Evolutionary conservation across 2,797 vertebrate genomes (phyloP), one percentile per base, ranked within the genome.

Genomic region (Notolabrus celidotus): DNA sequence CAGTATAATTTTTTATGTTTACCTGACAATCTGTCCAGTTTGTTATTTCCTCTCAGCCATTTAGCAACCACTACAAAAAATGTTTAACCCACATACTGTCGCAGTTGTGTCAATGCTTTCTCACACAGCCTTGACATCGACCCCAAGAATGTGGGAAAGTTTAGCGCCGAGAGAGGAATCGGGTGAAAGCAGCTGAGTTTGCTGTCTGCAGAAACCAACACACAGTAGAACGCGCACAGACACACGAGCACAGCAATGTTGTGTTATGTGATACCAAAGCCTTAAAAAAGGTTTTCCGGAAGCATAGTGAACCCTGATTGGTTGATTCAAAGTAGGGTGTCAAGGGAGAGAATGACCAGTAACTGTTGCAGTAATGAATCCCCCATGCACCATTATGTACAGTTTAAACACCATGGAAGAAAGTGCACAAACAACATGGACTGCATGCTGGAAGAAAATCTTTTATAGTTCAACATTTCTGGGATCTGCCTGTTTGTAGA

Each of bases 71-170:
- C 56, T 57, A 67, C 23, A 64, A 68, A 64, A 68, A 62, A 23
- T 46, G 68, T 58, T 53, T 55, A 71, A 75, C 73, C 72, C 67
- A 66, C 80, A 68, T 86, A 80, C 61, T 72, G 59, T 64, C 68
- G 31, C 67, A 62, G 70, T 31, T 2, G 77, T 80, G 82, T 85
- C n/a, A 80, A 39, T 51, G 52, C 57, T 71, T 84, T 85, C 79
- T 88, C 84, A 78, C 89, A 89, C 79, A 71, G 70, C 59, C 64
- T 76, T 70, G 85, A 83, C 67, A 76, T 67, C 85, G 84, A 90
- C 86, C 86, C 56, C 55, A 29, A 4, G 45, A 46, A 85, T 82
- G 74, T 90, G 88, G 84, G 89, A 89, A 90, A 86, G 68, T 7
- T 50, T 9, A 78, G 77, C 74, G n/a, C 70, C 15, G 34, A 33